Evolutionary conservation across 2,797 vertebrate genomes (phyloP).

Genomic region (Hirundo rustica): DNA sequence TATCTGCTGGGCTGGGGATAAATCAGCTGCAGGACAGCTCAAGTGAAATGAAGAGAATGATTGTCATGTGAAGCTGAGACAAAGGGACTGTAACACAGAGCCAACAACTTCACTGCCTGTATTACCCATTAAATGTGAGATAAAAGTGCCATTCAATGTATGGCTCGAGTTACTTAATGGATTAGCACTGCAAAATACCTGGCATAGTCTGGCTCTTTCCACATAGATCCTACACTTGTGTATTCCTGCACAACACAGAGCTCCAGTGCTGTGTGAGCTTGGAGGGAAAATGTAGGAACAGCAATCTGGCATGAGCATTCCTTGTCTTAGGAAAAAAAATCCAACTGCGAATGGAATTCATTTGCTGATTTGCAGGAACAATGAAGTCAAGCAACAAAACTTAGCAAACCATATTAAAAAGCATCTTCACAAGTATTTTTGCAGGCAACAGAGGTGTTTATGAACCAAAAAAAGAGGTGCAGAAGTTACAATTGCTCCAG

Average conservation of each 20-base stretch:
- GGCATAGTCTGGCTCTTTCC: not conserved
- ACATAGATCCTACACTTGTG: not conserved
- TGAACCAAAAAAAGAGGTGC: conserved; percentile 20
- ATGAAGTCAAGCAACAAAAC: conserved; percentile 51
- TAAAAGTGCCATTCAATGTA: not conserved
- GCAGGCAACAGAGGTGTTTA: conserved; percentile 50
- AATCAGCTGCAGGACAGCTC: not conserved
- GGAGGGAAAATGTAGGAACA: not conserved
- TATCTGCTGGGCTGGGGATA: not conserved
- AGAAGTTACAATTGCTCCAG: conserved; percentile 33
- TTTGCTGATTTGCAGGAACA: conserved; percentile 54
- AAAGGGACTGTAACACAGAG: not conserved
- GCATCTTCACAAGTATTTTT: conserved; percentile 50
- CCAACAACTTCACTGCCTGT: not conserved
- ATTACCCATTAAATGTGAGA: not conserved
- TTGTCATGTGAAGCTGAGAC: not conserved
- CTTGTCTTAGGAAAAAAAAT: not conserved
- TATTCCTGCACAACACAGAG: not conserved
- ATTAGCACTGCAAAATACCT: not conserved
- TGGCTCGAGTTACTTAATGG: not conserved
- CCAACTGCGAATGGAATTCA: conserved; percentile 31
- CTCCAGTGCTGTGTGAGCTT: not conserved
- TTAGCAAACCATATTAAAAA: conserved; percentile 40
- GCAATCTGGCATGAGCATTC: conserved; percentile 16
- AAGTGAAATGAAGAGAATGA: not conserved